Evolutionary conservation across 2,888 invertebrate genomes (phyloP), one percentile per base, ranked within the genome.

Genomic region (Portevinia maculata): DNA sequence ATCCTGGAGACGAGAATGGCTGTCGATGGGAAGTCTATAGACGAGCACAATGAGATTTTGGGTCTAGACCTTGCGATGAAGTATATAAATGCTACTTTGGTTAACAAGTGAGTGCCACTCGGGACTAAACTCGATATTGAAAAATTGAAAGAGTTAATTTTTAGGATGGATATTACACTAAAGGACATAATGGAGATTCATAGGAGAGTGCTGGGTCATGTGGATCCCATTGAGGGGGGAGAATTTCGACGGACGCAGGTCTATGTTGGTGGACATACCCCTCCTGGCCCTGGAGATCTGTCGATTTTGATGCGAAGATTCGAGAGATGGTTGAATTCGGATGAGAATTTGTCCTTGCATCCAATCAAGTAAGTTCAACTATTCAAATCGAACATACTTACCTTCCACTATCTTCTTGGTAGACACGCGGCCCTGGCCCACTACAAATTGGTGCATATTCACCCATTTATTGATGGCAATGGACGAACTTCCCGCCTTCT

Each of bases 381-480:
- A 1, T 17, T 21, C 21, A 19, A 28, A 11, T 17, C 11, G 11
- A n/a, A 39, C 7, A 8, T 5, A 41, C 1, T 17, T 55, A 44
- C 9, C 6, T 0, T 15, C 37, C 32, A 15, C 7, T 57, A 15
- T 39, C 11, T 34, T 34, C 3, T 34, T 46, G 86, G 79, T 86
- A 96, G 97, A 90, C 96, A 96, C 88, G 98, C 99, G 59, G 99
- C 99, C 0, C 91, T 99, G 64, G 98, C 98, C 0, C 99, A 99
- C 91, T 99, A 99, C 91, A 98, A 98, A 91, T 90, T 99, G 48
- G 99, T 99, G 0, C 96, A 96, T 88, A 98, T 99, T 86, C 99
- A 99, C 92, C 99, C 99, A 0, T 99, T 99, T 91, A 93, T 95
- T 1, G 99, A 99, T 90, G 99, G 99, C 53, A 99, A 99, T 88